phyloP scores from a whole-genome alignment of 1,140 invertebrate species.

The Mycetomoellerius zeteki region DNA sequence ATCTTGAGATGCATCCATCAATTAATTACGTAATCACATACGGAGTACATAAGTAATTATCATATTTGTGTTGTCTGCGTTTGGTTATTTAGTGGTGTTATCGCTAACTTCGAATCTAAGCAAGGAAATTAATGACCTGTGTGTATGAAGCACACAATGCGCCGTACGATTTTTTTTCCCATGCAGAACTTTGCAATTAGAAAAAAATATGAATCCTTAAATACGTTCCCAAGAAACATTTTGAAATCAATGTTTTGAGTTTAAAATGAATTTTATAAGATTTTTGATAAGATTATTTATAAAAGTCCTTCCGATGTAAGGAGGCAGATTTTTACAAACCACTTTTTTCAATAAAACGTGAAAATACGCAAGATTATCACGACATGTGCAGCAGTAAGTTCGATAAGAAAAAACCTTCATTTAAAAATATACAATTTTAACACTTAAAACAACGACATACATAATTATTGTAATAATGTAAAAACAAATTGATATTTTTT shows the following conservation, averaged over 20 bases:
- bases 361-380: not conserved
- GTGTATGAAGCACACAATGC: not conserved
- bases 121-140: not conserved
- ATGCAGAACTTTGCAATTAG: slow-evolving; percentile 6
- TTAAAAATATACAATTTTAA: not conserved
- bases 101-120: slow-evolving; percentile 20
- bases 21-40: slow-evolving; percentile 1
- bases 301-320: not conserved
- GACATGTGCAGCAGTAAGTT: not conserved
- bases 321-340: not conserved
- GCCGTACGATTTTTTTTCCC: not conserved
- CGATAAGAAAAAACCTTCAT: not conserved
- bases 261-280: not conserved
- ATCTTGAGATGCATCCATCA: not conserved
- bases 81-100: not conserved
- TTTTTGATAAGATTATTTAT: not conserved
- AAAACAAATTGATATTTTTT: slow-evolving; percentile 1
- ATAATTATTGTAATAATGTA: not conserved
- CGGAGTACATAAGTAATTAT: not conserved
- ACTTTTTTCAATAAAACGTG: not conserved
- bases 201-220: not conserved
- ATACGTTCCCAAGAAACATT: slow-evolving; percentile 1
- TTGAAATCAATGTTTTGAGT: not conserved
- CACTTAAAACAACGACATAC: not conserved
- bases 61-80: not conserved